Evolutionary conservation across 2,113 vertebrate genomes (phyloP).

Genomic region (Sminthopsis crassicaudata): DNA sequence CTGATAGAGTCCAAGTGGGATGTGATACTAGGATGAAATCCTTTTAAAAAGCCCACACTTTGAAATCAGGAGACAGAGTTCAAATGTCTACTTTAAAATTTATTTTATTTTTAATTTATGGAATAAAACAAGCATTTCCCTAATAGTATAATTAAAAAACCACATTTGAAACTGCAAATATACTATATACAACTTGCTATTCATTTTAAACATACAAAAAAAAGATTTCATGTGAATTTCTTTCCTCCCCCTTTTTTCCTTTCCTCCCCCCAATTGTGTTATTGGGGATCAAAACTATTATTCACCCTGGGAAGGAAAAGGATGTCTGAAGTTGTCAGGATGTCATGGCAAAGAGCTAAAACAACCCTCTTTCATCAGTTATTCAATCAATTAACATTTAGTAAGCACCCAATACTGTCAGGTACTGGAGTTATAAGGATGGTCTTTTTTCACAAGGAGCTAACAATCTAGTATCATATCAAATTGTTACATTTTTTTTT

Average conservation of each 20-base stretch:
- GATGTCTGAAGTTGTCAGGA: not conserved
- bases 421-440: not conserved
- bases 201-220: not conserved
- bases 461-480: not conserved
- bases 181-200: not conserved
- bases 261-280: not conserved
- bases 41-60: conserved; percentile 29
- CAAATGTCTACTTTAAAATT: conserved; percentile 51
- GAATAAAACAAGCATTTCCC: not conserved
- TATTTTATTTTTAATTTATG: not conserved
- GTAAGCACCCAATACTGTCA: not conserved
- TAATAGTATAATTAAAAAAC: too few relatives aligned
- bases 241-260: not conserved
- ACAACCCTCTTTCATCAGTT: not conserved
- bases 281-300: not conserved
- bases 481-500: not conserved
- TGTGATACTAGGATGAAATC: conserved; percentile 47
- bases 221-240: not conserved
- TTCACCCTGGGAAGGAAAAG: not conserved
- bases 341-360: not conserved
- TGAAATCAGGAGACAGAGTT: conserved; percentile 40
- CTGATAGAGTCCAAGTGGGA: conserved; percentile 20
- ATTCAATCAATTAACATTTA: not conserved
- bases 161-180: not conserved
- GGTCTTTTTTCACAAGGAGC: not conserved